These are phyloP conservation scores for Homarus gammarus DNA, from an alignment of 2,888 invertebrate genomes.

Conservation along the genomic window DNA sequence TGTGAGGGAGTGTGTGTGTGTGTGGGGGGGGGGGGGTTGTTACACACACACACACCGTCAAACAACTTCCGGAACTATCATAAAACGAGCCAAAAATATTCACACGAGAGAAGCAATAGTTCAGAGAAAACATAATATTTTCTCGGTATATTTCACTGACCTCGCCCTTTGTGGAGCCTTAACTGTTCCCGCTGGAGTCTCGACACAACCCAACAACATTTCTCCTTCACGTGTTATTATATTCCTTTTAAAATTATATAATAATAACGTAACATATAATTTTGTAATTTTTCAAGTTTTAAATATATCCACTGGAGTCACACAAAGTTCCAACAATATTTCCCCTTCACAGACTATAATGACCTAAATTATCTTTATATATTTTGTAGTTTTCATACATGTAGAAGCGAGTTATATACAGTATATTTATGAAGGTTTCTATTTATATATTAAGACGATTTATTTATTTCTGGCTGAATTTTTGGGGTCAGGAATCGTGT, in stretches of 20 bases:
- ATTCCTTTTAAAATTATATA: no score
- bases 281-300: no score
- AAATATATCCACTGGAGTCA: background rate
- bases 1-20: no score
- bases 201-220: background rate
- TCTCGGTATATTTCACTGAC: background rate
- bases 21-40: no score
- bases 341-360: background rate
- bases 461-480: background rate
- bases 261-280: no score
- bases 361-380: no score
- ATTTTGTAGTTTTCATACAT: background rate
- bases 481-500: background rate
- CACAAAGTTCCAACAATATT: background rate
- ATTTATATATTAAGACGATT: background rate
- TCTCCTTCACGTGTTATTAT: background rate
- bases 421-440: background rate
- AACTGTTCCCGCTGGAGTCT: background rate
- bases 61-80: background rate
- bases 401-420: background rate
- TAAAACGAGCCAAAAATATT: background rate
- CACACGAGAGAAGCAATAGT: background rate
- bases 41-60: background rate
- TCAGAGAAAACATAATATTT: background rate
- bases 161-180: background rate